These are phyloP conservation scores for Plebejus melissa DNA, from an alignment of 2,888 invertebrate species.

Conservation along the genomic window DNA sequence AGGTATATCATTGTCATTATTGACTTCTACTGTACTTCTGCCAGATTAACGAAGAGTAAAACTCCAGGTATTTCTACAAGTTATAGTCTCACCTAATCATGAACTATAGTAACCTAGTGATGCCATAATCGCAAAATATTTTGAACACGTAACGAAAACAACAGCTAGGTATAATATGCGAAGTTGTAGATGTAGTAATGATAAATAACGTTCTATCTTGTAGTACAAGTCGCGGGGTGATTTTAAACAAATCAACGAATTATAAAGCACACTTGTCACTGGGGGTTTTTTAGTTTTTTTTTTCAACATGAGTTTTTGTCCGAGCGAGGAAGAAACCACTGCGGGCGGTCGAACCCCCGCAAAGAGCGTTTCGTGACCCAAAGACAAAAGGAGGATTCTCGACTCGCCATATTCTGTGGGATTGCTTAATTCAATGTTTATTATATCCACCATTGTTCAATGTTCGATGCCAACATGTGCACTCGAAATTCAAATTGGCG, in stretches of 20 bases:
- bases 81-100: too few species aligned
- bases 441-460: slow-evolving; percentile 17
- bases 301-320: slow-evolving; percentile 74
- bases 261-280: slow-evolving; percentile 77
- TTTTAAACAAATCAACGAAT: slow-evolving; percentile 70
- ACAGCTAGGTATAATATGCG: not conserved
- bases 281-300: slow-evolving; percentile 73
- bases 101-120: not conserved
- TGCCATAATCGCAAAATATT: not conserved
- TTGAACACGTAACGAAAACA: not conserved
- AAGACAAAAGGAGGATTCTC: slow-evolving; percentile 68
- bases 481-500: not conserved
- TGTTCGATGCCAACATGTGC: not conserved
- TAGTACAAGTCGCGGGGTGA: not conserved
- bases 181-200: not conserved
- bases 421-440: slow-evolving; percentile 30
- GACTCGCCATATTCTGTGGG: slow-evolving; percentile 37
- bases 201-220: not conserved
- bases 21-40: not conserved
- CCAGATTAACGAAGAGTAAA: too few species aligned
- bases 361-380: slow-evolving; percentile 78
- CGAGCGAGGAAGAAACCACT: slow-evolving; percentile 73
- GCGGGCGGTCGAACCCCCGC: slow-evolving; percentile 73
- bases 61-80: too few species aligned
- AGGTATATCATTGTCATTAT: not conserved